Conservation (phyloP, 92 coral and sea anemone genomes). For the Epizoanthus illoricatus region DNA sequence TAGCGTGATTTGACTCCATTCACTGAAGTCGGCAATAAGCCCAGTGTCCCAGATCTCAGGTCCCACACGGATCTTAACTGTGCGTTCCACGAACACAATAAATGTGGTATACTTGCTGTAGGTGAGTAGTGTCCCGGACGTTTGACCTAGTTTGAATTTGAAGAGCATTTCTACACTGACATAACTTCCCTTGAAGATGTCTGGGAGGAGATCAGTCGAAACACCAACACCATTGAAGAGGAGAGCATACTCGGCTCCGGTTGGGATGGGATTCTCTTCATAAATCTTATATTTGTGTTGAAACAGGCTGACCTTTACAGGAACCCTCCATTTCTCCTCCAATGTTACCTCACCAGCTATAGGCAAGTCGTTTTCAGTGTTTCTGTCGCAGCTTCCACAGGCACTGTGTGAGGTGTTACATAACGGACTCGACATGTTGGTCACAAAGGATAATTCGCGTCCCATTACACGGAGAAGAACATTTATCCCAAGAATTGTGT, state of each 20-base stretch:
- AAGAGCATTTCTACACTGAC: conserved; percentile 55
- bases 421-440: conserved; percentile 32
- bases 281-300: conserved; percentile 41
- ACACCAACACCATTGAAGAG: conserved; percentile 57
- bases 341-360: conserved; percentile 18
- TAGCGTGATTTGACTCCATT: conserved; percentile 60
- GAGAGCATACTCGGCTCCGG: conserved; percentile 69
- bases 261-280: conserved; percentile 42
- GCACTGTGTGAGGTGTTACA: conserved; percentile 44
- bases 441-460: conserved; percentile 49
- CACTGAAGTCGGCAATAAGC: conserved; percentile 23
- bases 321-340: conserved; percentile 48
- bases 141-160: conserved; percentile 24
- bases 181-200: conserved; percentile 48
- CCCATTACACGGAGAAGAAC: conserved; percentile 46
- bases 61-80: conserved; percentile 40
- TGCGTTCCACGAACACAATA: conserved; percentile 25
- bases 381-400: conserved; percentile 64
- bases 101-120: conserved; percentile 59
- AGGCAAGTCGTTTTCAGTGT: conserved; percentile 45
- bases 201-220: conserved; percentile 54
- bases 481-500: conserved; percentile 23
- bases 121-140: conserved; percentile 56
- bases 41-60: conserved; percentile 42
- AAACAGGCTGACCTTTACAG: conserved; percentile 45